Conservation (phyloP, 2,113 vertebrate species). For the Apodemus sylvaticus region DNA sequence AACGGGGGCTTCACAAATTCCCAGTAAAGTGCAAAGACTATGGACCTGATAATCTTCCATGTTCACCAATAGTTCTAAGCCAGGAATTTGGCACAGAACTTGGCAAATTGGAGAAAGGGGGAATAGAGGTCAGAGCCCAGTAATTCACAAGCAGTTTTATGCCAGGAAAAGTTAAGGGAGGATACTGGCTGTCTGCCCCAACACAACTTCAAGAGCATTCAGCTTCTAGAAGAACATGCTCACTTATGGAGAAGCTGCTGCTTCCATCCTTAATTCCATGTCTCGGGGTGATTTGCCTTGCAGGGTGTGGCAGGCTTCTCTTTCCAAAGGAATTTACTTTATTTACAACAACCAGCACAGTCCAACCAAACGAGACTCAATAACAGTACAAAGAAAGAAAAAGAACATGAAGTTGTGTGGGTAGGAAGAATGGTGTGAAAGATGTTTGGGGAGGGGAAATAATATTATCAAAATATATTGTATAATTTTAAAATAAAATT, state of each 20-base stretch:
- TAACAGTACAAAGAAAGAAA: neutral
- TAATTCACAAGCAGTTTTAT: neutral
- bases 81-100: no score
- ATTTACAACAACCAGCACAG: neutral
- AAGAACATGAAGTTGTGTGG: neutral
- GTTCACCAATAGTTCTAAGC: neutral
- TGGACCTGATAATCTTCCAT: neutral
- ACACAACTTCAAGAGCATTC: neutral
- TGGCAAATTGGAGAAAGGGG: no score
- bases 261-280: neutral
- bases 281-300: neutral
- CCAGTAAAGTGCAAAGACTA: neutral
- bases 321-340: neutral
- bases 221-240: neutral
- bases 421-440: neutral
- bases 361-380: neutral
- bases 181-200: neutral
- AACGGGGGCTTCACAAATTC: neutral
- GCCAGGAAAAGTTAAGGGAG: neutral
- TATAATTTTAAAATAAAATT: neutral
- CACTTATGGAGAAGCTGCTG: neutral
- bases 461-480: neutral
- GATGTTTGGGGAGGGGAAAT: neutral
- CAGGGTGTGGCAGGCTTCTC: neutral
- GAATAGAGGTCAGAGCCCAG: neutral